A percentile compares a stretch with the other conserved stretches of the same genome.
Evolutionary conservation across 64 coral and sea anemone species (phyloP).

Genomic region (Stichodactyla mertensii): DNA sequence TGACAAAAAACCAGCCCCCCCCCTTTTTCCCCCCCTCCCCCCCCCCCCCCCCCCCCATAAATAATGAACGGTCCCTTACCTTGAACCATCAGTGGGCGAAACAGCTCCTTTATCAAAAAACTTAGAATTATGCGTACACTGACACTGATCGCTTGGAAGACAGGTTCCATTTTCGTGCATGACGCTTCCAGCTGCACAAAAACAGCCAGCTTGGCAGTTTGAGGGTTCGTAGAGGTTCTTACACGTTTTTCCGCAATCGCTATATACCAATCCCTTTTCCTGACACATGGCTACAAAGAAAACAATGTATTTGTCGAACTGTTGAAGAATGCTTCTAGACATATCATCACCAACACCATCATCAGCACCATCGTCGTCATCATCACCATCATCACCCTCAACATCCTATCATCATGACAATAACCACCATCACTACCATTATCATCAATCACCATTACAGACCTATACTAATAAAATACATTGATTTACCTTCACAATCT

Average conservation of each 20-base stretch:
- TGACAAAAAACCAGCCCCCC: too few relatives aligned
- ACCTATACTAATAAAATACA: too few relatives aligned
- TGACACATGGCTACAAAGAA: constrained; percentile 51
- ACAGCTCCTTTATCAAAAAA: constrained; percentile 73
- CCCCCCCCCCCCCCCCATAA: too few relatives aligned
- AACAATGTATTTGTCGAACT: neutral
- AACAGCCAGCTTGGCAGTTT: constrained; percentile 72
- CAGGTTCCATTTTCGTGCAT: constrained; percentile 78
- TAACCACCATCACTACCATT: too few relatives aligned
- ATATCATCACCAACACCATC: too few relatives aligned
- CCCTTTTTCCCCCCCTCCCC: too few relatives aligned
- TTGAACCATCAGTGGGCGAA: constrained; percentile 89
- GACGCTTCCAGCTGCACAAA: constrained; percentile 52
- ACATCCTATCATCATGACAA: too few relatives aligned
- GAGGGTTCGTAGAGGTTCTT: constrained; percentile 57
- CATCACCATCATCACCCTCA: too few relatives aligned
- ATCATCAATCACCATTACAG: too few relatives aligned
- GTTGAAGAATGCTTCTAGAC: too few relatives aligned
- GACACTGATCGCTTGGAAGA: constrained; percentile 52
- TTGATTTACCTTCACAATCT: constrained; percentile 70
- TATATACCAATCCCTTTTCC: constrained; percentile 47
- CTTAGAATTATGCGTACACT: constrained; percentile 85
- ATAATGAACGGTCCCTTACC: too few relatives aligned
- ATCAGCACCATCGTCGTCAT: too few relatives aligned
- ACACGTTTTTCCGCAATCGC: constrained; percentile 78